A percentile compares a stretch with the other conserved stretches of the same genome.
Conservation (phyloP, 2,797 vertebrate species). For the Chiroxiphia lanceolata region DNA sequence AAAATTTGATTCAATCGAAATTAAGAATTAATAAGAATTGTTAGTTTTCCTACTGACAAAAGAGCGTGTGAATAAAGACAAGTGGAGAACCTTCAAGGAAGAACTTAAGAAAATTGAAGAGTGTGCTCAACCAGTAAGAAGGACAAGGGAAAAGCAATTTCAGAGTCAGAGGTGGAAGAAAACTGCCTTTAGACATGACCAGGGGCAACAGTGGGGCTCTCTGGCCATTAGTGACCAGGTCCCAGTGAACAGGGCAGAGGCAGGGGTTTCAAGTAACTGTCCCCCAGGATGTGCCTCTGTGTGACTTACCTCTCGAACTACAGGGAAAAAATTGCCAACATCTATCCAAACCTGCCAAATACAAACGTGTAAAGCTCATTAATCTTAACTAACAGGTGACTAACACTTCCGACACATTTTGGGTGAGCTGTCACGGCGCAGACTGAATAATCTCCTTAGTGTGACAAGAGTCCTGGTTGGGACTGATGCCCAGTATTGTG, state of each 20-base stretch:
- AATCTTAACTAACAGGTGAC: neutral
- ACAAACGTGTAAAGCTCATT: neutral
- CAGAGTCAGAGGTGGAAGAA: neutral
- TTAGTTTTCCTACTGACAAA: neutral
- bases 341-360: neutral
- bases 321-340: fast-evolving
- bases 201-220: neutral
- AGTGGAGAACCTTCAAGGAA: neutral
- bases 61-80: neutral
- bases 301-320: neutral
- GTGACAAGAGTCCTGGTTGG: fast-evolving
- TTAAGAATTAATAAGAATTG: neutral
- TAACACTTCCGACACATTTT: neutral
- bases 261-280: neutral
- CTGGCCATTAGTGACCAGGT: neutral
- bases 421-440: neutral
- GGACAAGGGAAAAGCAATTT: neutral
- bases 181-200: neutral
- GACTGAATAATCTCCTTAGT: neutral
- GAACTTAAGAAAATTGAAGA: neutral
- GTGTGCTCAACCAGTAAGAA: neutral
- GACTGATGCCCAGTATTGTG: neutral
- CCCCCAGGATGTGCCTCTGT: fast-evolving
- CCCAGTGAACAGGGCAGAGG: neutral
- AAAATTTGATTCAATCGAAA: neutral